These are phyloP conservation scores for Melitaea athalia DNA, from an alignment of 2,888 invertebrate genomes.

Conservation along the genomic window DNA sequence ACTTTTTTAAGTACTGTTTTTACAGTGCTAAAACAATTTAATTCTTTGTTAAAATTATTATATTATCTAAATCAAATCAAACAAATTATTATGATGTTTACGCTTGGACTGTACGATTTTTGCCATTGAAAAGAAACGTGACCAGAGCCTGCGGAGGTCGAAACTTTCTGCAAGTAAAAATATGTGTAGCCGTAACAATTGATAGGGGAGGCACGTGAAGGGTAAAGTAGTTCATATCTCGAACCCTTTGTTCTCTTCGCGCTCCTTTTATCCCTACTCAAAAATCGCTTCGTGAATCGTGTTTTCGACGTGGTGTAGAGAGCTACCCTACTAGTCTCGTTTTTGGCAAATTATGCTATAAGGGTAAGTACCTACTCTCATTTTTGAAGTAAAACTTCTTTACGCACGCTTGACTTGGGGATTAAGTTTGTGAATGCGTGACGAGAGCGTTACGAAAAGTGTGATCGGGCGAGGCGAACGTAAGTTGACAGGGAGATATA, in stretches of 20 bases:
- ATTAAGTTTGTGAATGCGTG: no score
- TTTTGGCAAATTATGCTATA: slow-evolving; percentile 52
- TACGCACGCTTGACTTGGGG: no score
- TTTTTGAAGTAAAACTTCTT: not conserved
- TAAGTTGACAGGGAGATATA: no score
- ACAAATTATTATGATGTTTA: not conserved
- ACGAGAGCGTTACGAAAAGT: no score
- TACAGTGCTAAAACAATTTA: no score
- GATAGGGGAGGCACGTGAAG: slow-evolving; percentile 65
- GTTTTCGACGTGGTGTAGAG: slow-evolving; percentile 64
- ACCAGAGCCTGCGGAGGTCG: slow-evolving; percentile 21
- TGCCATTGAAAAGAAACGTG: slow-evolving; percentile 6
- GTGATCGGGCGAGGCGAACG: no score
- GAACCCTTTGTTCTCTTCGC: slow-evolving; percentile 70
- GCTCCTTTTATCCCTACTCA: slow-evolving; percentile 74
- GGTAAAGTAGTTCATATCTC: slow-evolving; percentile 68
- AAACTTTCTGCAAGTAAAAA: slow-evolving; percentile 63
- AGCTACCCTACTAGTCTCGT: slow-evolving; percentile 74
- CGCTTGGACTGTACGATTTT: not conserved
- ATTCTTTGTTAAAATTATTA: no score
- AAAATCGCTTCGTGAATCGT: slow-evolving; percentile 71
- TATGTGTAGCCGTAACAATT: slow-evolving; percentile 78
- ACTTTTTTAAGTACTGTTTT: no score
- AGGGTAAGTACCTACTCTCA: slow-evolving; percentile 32
- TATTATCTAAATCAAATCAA: not conserved